Base-by-base conservation (phyloP, 1,140 invertebrate species). In the Helicoverpa armigera region DNA sequence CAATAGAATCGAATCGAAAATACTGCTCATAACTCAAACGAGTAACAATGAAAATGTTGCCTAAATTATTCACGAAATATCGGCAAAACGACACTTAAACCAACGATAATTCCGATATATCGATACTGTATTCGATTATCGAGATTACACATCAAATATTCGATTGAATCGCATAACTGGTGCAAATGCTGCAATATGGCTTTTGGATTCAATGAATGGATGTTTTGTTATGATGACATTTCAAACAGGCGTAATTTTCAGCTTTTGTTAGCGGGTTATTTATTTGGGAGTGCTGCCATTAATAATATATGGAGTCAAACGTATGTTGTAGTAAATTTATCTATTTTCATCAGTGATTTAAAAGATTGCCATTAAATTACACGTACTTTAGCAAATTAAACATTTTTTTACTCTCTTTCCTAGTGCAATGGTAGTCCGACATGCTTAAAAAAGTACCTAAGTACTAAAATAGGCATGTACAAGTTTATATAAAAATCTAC, bases 81-180 rank as follows among this genome's bases (percentile, higher is more conserved):
- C 14, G 43, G 23, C 23, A n/a, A 51, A 35, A 56, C 29, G 53
- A 43, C 35, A 14, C 31, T 43, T 35, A 43, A 73, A 16, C 43
- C n/a, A 23, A 16, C 29, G 29, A n/a, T 43, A 16, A 43, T 35
- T 10, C 54, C 29, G 31, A 58, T 43, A 74, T 58, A 60, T 74
- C 72, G 54, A 60, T 18, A 35, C 54, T 43, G 14, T 51, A 58
- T 58, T 9, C 31, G 54, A 74, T 74, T 74, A 58, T 58, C 54
- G 16, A 60, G 54, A 35, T 74, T 74, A 74, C 54, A 58, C 16
- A 73, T 50, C 18, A 31, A 73, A 73, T 58, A 73, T 73, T 73
- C 70, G n/a, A 58, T 69, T 58, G 56, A n/a, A 65, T 11, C 14
- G 29, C 14, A 35, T 65, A 73, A 58, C 53, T n/a, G 23, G 14